Base-by-base conservation (phyloP, 2,888 invertebrate genomes). In the Aspidapion aeneum region DNA sequence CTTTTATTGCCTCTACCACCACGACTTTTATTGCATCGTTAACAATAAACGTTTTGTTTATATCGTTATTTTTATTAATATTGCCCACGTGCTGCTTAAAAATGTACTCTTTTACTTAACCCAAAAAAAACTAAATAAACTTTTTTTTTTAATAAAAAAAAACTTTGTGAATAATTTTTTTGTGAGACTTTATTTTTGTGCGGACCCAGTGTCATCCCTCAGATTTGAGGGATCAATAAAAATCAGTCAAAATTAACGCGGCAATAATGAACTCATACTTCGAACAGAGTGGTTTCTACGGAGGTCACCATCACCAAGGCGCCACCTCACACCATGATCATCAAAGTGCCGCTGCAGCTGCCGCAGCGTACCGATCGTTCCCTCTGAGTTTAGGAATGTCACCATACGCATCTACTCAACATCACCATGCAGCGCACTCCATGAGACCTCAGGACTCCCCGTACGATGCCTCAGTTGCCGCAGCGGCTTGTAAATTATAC, bases 241-340 rank as follows among this genome's bases (percentile, higher is more conserved):
- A 70, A 68, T 60, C 67, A 57, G 70, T 62, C 75, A 75, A 75
- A 74, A 75, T 75, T 75, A 74, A 75, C 72, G 74, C 75, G 62
- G 71, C 74, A 73, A 87, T 81, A 81, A 95, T 95, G 95, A 95
- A 94, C 90, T 94, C 94, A 80, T 96, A 95, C 82, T 96, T 95
- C 82, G 95, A 95, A 85, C 95, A 95, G 85, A 91, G 91, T 82
- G 94, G 94, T 82, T 96, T 96, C 85, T 95, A 96, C 85, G 94
- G 94, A 77, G 86, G 90, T 76, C 93, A 94, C 82, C 94, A 94
- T 78, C 90, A 93, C 83, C 90, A 94, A 83, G 86, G 87, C 68
- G 85, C 88, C 72, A 85, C 88, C 65, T 83, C 86, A 80, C 82
- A 82, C 55, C 84, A 87, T 66, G 85, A 85, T 69, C 86, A 86